phyloP scores from a whole-genome alignment of 2,797 vertebrate species.

The Austrolebias charrua region DNA sequence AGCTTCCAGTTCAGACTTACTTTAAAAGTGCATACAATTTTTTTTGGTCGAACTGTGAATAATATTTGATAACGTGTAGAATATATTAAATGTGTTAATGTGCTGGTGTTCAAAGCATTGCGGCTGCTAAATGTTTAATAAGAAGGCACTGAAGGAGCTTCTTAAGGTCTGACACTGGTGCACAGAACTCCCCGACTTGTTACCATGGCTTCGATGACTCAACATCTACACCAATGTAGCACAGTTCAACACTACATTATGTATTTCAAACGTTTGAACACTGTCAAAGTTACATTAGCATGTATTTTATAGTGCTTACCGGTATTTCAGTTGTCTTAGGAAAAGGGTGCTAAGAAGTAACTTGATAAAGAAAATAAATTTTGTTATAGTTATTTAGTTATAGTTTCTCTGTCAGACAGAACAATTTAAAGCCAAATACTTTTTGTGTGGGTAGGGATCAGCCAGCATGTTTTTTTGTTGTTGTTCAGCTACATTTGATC shows the following conservation, averaged over 20 bases:
- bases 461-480: conserved; percentile 1
- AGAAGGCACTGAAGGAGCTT: not conserved
- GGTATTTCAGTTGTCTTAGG: not conserved
- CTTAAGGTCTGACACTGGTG: not conserved
- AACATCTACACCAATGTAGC: not conserved
- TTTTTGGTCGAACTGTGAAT: not conserved
- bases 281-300: not conserved
- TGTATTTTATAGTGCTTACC: not conserved
- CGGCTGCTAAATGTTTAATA: not conserved
- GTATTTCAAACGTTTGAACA: not conserved
- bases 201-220: not conserved
- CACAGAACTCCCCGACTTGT: conserved; percentile 1
- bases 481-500: conserved; percentile 10
- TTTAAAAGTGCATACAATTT: no score
- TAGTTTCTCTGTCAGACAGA: no score
- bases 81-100: not conserved
- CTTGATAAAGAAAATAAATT: not conserved
- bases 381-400: no score
- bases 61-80: not conserved
- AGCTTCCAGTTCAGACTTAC: not conserved
- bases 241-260: not conserved
- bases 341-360: conserved; percentile 1
- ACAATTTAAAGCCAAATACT: no score
- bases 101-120: not conserved
- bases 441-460: not conserved